Conservation (phyloP, 1,140 invertebrate species). For the Drosophila ohnishii region DNA sequence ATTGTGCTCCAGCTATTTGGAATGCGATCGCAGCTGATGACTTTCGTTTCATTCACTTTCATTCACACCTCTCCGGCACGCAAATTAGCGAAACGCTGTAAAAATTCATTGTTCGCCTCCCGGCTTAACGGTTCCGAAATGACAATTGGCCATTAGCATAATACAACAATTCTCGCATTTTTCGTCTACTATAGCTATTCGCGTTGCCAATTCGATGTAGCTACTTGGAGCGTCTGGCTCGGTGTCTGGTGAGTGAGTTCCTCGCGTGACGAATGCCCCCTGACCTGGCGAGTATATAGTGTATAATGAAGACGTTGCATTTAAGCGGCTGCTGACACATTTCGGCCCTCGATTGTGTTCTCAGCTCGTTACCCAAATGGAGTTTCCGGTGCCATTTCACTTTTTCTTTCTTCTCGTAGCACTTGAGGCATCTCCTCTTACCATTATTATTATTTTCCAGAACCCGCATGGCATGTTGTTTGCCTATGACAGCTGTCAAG, state of each 20-base stretch:
- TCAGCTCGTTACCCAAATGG: slow-evolving; percentile 64
- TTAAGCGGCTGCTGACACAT: slow-evolving; percentile 52
- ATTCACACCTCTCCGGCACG: slow-evolving; percentile 61
- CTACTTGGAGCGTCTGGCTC: slow-evolving; percentile 17
- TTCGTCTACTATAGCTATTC: slow-evolving; percentile 2
- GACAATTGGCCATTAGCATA: slow-evolving; percentile 61
- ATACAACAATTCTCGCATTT: slow-evolving; percentile 21
- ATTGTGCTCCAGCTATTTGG: slow-evolving; percentile 27
- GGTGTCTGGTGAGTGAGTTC: background rate
- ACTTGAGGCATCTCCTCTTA: slow-evolving; percentile 39
- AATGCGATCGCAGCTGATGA: slow-evolving; percentile 53
- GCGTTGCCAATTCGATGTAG: slow-evolving; percentile 36
- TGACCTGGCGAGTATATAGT: slow-evolving; percentile 11
- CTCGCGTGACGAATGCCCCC: slow-evolving; percentile 48
- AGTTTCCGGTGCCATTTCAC: slow-evolving; percentile 72
- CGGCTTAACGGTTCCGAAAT: slow-evolving; percentile 48
- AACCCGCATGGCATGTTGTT: slow-evolving; percentile 51
- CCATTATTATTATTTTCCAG: slow-evolving; percentile 29
- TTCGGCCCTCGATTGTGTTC: slow-evolving; percentile 56
- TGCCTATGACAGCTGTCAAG: slow-evolving; percentile 69
- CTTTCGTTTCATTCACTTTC: slow-evolving; percentile 75
- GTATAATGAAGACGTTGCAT: slow-evolving; percentile 42
- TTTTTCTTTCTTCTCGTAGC: slow-evolving; percentile 43
- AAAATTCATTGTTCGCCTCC: slow-evolving; percentile 58
- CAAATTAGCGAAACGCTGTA: slow-evolving; percentile 57